Conservation (phyloP, 2,888 invertebrate genomes). For the Coenonympha glycerion region DNA sequence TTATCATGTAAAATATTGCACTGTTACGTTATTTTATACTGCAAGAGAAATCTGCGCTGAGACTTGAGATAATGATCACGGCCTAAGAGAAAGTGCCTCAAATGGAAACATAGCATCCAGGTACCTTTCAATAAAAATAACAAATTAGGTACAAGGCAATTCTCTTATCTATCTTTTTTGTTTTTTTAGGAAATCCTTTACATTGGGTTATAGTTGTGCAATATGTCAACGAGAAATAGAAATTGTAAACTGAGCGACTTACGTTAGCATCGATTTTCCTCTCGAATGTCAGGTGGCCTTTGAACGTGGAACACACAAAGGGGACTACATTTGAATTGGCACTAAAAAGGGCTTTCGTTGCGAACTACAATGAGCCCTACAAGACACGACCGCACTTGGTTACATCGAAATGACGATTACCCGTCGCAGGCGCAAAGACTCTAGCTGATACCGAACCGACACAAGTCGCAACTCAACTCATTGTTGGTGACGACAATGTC, state of each 20-base stretch:
- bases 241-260: conserved; percentile 41
- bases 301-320: conserved; percentile 53
- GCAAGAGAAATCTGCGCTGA: conserved; percentile 10
- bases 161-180: conserved; percentile 10
- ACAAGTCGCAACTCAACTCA: no score
- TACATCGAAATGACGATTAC: conserved; percentile 65
- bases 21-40: not conserved
- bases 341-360: conserved; percentile 69
- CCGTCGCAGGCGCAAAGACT: conserved; percentile 25
- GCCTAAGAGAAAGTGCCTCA: conserved; percentile 13
- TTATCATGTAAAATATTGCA: not conserved
- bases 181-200: conserved; percentile 16
- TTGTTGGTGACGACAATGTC: not conserved
- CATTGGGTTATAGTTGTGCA: conserved; percentile 22
- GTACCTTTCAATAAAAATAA: not conserved
- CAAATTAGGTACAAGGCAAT: not conserved
- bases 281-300: conserved; percentile 57
- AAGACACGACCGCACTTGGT: conserved; percentile 63
- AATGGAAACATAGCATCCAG: not conserved
- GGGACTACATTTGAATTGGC: conserved; percentile 75
- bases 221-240: conserved; percentile 16
- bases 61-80: conserved; percentile 1
- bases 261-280: conserved; percentile 72
- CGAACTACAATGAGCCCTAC: conserved; percentile 73
- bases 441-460: conserved; percentile 4